Evolutionary conservation across 2,888 invertebrate species (phyloP), one percentile per base, ranked within the genome.

Genomic region (Philereme vetulata): DNA sequence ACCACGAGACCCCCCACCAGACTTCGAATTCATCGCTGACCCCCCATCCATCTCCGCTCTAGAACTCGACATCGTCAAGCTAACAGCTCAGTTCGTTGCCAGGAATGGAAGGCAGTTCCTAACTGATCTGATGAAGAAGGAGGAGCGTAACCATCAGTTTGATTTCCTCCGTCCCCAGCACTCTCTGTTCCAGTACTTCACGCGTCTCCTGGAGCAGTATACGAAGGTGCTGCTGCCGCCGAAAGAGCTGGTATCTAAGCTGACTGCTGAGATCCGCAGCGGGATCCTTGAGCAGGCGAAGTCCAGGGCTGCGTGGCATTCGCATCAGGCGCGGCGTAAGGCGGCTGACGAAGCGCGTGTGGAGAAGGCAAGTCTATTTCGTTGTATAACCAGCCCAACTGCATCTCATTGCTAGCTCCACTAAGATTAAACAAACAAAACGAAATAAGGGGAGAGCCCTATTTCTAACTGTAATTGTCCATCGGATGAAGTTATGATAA

Each of bases 1-100:
- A 2, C 98, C 98, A 0, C 97, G 97, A 76, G 98, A 98, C 76
- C 97, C 98, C 0, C 98, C 98, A 0, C 91, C 94, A 35, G 97
- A 98, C 67, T 98, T 96, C 88, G 98, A 98, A 85, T 98, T 98
- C 84, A 95, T 97, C 51, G 98, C 98, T 6, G 99, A 99, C 91
- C 99, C 99, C 0, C 98, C 99, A 0, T 99, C 99, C 1, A 99
- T 99, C 75, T 99, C 99, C 1, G 99, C 99, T 0, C 93, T 98
- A 63, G 99, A 99, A 87, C 94, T 99, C 94, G 99, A 99, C 86
- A 97, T 99, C 62, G 99, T 99, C 0, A 98, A 98, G 80, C 88
- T 99, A 33, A 99, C 99, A 0, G 99, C 99, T 0, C 98, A 99
- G 84, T 99, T 99, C 93, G 99, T 99, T 0, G 99, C 99, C 0